Evolutionary conservation across 2,113 vertebrate species (phyloP).

Genomic region (Podarcis muralis): DNA sequence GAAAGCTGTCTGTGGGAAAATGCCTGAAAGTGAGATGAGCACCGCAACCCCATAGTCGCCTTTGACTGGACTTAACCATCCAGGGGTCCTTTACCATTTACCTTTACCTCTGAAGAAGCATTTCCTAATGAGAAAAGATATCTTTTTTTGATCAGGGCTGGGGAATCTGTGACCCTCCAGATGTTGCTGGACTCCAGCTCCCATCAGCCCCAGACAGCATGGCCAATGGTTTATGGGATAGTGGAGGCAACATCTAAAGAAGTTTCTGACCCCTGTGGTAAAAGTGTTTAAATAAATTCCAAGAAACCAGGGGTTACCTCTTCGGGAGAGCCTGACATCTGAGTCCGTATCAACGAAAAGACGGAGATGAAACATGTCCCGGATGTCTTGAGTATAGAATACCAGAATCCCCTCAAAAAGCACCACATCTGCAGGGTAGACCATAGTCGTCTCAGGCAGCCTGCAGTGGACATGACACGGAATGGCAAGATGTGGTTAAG

Average conservation of each 20-base stretch:
- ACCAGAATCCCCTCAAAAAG: constrained; percentile 96
- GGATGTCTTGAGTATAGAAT: constrained; percentile 92
- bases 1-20: too few relatives aligned
- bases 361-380: constrained; percentile 98
- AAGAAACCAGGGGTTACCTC: constrained; percentile 76
- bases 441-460: constrained; percentile 84
- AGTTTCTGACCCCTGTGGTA: not conserved
- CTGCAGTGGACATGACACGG: constrained; percentile 61
- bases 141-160: too few relatives aligned
- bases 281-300: not conserved
- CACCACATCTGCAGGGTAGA: constrained; percentile 92
- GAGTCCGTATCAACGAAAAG: constrained; percentile 98
- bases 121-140: too few relatives aligned
- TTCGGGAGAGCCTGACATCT: constrained; percentile 90
- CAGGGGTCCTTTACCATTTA: too few relatives aligned
- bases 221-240: too few relatives aligned
- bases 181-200: not conserved
- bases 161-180: not conserved
- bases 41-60: too few relatives aligned
- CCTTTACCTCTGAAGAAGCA: too few relatives aligned
- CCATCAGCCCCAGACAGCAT: not conserved
- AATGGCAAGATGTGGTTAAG: accelerated
- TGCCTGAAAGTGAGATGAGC: too few relatives aligned
- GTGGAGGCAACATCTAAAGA: too few relatives aligned
- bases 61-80: too few relatives aligned